Percentiles rank a stretch among this genome's conserved stretches.
phyloP scores from a whole-genome alignment of 2,888 invertebrate species.

The Monochamus alternatus region DNA sequence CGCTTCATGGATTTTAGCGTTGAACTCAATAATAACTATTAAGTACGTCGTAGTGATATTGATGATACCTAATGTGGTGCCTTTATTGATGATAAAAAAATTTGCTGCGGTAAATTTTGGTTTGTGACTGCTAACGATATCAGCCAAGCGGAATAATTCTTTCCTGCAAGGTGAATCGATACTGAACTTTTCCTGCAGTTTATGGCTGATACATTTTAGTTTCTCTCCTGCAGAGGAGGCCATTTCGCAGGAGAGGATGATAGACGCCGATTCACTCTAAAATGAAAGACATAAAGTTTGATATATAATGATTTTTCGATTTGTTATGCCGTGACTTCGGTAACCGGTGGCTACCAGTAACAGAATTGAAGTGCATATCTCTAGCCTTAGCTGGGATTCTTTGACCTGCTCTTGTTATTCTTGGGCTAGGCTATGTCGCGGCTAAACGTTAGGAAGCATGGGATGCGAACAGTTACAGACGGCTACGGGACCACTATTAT shows the following conservation, averaged over 20 bases:
- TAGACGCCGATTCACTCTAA: conserved; percentile 25
- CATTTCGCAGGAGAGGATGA: conserved; percentile 28
- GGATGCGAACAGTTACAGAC: too few relatives aligned
- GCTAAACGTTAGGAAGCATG: too few relatives aligned
- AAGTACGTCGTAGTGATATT: conserved; percentile 35
- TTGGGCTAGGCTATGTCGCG: too few relatives aligned
- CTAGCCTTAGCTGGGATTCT: too few relatives aligned
- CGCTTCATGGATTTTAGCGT: conserved; percentile 7
- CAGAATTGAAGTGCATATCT: too few relatives aligned
- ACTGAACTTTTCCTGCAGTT: conserved; percentile 24
- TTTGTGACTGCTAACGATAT: conserved; percentile 19
- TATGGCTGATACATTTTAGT: conserved; percentile 17
- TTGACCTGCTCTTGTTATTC: too few relatives aligned
- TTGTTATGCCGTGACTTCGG: not conserved
- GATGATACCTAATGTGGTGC: conserved; percentile 30
- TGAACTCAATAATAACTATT: conserved; percentile 37
- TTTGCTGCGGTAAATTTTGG: conserved; percentile 36
- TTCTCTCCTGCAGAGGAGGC: conserved; percentile 26
- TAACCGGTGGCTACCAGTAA: too few relatives aligned
- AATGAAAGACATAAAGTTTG: conserved; percentile 4
- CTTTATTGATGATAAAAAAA: conserved; percentile 35
- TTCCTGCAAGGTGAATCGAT: conserved; percentile 10
- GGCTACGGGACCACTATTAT: too few relatives aligned
- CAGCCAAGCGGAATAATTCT: conserved; percentile 31
- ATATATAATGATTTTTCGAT: not conserved